A percentile compares a stretch with the other conserved stretches of the same genome.
These are phyloP conservation scores for Micoletzkya japonica DNA, from an alignment of 2,888 invertebrate species.

Conservation along the genomic window DNA sequence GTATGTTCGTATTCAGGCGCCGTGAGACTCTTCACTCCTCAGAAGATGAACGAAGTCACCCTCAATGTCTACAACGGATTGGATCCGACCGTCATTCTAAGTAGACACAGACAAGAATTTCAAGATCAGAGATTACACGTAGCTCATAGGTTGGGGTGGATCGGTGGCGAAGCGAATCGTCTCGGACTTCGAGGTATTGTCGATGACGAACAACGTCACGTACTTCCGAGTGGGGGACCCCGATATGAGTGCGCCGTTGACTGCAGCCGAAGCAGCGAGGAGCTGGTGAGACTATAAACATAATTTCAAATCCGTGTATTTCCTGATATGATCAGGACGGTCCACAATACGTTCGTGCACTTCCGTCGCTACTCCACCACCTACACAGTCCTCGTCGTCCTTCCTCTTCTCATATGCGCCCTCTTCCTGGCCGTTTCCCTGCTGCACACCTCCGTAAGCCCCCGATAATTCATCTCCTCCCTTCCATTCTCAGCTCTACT, in stretches of 20 bases:
- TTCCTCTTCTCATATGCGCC: constrained; percentile 27
- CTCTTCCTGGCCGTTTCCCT: constrained; percentile 4
- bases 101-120: constrained; percentile 12
- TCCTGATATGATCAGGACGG: constrained; percentile 24
- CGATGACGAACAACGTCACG: constrained; percentile 38
- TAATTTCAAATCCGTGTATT: neutral
- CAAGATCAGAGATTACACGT: neutral
- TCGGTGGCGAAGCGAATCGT: constrained; percentile 48
- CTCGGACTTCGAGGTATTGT: constrained; percentile 49
- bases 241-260: constrained; percentile 35
- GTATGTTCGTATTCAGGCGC: constrained; percentile 7
- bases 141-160: constrained; percentile 46
- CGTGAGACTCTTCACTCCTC: constrained; percentile 32
- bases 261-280: constrained; percentile 32
- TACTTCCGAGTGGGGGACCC: constrained; percentile 42
- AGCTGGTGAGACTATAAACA: constrained; percentile 35
- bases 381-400: constrained; percentile 31
- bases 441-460: neutral
- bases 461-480: neutral
- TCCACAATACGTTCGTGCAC: constrained; percentile 32
- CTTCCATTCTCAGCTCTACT: neutral
- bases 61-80: constrained; percentile 30
- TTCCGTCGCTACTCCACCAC: constrained; percentile 36
- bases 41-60: constrained; percentile 35
- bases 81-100: constrained; percentile 35